Conservation (phyloP, 2,113 vertebrate genomes). For the Lutjanus erythropterus region DNA sequence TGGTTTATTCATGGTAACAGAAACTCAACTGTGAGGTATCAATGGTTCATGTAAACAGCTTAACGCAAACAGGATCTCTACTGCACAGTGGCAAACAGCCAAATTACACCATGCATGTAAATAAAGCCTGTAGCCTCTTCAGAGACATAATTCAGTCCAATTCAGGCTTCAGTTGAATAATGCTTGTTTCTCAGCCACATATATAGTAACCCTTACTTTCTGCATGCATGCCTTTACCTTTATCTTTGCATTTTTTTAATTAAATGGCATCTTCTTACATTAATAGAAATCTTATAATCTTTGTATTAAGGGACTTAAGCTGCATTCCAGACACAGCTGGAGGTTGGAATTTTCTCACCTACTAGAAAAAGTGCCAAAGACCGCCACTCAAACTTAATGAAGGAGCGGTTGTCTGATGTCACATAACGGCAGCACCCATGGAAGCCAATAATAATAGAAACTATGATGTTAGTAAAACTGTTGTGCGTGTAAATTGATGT, state of each 20-base stretch:
- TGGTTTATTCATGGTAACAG: conserved; percentile 54
- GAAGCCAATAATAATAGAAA: too few species aligned
- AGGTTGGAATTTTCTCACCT: too few species aligned
- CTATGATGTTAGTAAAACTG: too few species aligned
- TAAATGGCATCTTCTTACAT: background rate
- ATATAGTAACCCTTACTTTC: background rate
- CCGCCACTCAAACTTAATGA: too few species aligned
- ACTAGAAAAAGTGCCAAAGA: too few species aligned
- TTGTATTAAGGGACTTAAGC: background rate
- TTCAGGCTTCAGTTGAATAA: background rate
- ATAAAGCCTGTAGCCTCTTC: conserved; percentile 2
- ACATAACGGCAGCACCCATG: too few species aligned
- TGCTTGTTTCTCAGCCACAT: conserved; percentile 1
- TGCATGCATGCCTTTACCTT: background rate
- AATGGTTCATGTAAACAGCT: conserved; percentile 37
- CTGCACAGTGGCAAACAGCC: conserved; percentile 27
- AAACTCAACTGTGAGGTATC: conserved; percentile 3
- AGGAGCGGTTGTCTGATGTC: too few species aligned
- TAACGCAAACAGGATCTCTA: conserved; percentile 38
- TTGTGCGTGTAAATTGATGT: too few species aligned
- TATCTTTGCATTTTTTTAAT: background rate
- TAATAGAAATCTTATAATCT: background rate
- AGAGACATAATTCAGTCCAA: conserved; percentile 4
- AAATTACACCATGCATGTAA: conserved; percentile 36
- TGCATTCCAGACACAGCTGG: too few species aligned